Conservation (phyloP, 2,888 invertebrate genomes). For the Pterobdella sp. region DNA sequence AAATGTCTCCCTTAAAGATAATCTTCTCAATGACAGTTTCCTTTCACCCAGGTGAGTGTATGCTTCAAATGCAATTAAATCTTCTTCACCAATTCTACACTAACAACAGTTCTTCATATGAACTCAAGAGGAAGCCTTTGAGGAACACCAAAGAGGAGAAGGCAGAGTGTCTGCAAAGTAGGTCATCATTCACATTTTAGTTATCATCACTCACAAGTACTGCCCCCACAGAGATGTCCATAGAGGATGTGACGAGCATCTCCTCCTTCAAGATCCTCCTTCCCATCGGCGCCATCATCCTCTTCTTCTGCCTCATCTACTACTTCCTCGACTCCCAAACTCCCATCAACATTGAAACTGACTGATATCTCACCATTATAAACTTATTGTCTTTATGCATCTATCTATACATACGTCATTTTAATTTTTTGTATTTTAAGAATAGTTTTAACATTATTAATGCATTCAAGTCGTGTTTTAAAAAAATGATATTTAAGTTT, state of each 20-base stretch:
- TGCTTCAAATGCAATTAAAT: background rate
- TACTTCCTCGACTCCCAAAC: background rate
- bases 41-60: background rate
- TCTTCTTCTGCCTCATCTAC: constrained; percentile 10
- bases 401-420: no score
- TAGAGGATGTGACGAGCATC: background rate
- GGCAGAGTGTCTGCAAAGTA: background rate
- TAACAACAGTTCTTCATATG: background rate
- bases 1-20: background rate
- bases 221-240: background rate
- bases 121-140: background rate
- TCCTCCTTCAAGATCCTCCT: background rate
- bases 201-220: background rate
- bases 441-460: no score
- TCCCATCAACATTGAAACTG: background rate
- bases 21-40: background rate
- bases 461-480: no score
- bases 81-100: background rate
- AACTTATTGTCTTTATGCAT: no score
- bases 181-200: background rate
- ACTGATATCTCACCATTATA: no score
- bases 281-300: background rate
- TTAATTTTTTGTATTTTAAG: no score
- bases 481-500: no score
- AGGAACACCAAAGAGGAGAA: background rate